A percentile compares a stretch with the other conserved stretches of the same genome.
Conservation (phyloP, 2,113 vertebrate genomes). For the Megaptera novaeangliae region DNA sequence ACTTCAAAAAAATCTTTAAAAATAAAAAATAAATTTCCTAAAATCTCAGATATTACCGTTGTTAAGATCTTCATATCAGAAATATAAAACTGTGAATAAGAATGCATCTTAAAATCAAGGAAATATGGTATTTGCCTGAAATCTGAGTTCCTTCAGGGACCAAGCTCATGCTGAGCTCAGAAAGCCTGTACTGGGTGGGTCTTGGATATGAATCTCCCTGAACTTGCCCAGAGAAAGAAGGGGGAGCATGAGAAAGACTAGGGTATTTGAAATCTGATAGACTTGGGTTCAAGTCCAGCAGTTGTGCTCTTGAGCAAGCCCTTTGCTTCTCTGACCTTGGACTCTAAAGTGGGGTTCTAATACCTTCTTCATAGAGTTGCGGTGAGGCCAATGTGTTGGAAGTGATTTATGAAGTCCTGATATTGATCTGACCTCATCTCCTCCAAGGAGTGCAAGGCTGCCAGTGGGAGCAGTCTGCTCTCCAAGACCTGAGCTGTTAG, state of each 20-base stretch:
- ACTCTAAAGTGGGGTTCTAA: background rate
- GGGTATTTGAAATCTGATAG: background rate
- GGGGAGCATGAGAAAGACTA: background rate
- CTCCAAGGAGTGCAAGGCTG: background rate
- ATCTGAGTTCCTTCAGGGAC: constrained; percentile 28
- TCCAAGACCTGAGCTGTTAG: constrained; percentile 6
- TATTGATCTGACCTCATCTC: background rate
- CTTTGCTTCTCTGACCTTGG: background rate
- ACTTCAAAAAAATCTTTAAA: too few relatives aligned
- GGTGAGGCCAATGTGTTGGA: background rate
- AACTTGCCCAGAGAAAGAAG: background rate
- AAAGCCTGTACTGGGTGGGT: constrained; percentile 13
- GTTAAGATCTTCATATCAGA: background rate
- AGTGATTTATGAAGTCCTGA: background rate
- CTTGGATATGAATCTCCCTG: constrained; percentile 32
- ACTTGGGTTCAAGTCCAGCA: background rate
- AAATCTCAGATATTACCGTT: background rate
- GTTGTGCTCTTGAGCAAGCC: background rate
- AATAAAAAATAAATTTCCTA: background rate
- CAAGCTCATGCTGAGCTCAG: constrained; percentile 29
- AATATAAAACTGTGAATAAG: background rate
- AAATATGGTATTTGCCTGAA: constrained; percentile 38
- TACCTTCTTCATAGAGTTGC: background rate
- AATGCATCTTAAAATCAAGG: background rate
- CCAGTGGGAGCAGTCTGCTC: background rate